phyloP scores from a whole-genome alignment of 1,140 invertebrate genomes.

The Nixonia krombeini region DNA sequence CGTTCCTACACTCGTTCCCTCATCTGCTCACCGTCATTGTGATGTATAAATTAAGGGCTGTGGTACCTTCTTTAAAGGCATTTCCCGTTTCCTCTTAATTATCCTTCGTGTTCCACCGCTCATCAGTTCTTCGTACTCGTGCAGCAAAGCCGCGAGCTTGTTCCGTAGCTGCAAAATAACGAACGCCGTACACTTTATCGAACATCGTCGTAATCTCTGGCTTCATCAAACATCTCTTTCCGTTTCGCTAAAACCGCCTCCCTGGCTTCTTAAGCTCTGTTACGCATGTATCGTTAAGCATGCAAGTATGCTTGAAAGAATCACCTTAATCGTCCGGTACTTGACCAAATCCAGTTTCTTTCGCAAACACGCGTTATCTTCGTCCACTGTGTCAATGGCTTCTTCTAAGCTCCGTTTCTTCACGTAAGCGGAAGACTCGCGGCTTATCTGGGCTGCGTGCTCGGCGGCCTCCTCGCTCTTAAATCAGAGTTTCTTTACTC shows the following conservation, averaged over 20 bases:
- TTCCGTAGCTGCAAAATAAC: constrained; percentile 66
- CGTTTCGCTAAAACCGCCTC: not conserved
- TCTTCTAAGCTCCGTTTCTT: constrained; percentile 71
- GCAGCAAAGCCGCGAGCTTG: constrained; percentile 71
- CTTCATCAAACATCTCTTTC: constrained; percentile 1
- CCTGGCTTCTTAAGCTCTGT: constrained; percentile 7
- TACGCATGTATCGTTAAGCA: not conserved
- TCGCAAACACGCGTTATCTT: constrained; percentile 82
- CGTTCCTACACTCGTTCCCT: not conserved
- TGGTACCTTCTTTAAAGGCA: constrained; percentile 61
- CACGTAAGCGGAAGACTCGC: constrained; percentile 55
- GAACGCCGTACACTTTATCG: constrained; percentile 4
- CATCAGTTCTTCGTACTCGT: constrained; percentile 75
- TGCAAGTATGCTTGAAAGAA: constrained; percentile 1
- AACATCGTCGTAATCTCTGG: not conserved
- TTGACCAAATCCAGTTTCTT: constrained; percentile 83
- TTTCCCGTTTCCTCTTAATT: constrained; percentile 61
- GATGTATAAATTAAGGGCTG: constrained; percentile 16
- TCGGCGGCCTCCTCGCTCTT: constrained; percentile 66
- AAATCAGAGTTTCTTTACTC: too few species aligned
- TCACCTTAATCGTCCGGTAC: constrained; percentile 76
- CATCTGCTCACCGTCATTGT: not conserved
- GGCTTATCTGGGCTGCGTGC: constrained; percentile 50
- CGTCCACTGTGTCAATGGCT: constrained; percentile 76
- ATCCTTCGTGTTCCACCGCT: constrained; percentile 64